These are phyloP conservation scores for Drosophila mimica DNA, from an alignment of 2,888 invertebrate species.

Conservation along the genomic window DNA sequence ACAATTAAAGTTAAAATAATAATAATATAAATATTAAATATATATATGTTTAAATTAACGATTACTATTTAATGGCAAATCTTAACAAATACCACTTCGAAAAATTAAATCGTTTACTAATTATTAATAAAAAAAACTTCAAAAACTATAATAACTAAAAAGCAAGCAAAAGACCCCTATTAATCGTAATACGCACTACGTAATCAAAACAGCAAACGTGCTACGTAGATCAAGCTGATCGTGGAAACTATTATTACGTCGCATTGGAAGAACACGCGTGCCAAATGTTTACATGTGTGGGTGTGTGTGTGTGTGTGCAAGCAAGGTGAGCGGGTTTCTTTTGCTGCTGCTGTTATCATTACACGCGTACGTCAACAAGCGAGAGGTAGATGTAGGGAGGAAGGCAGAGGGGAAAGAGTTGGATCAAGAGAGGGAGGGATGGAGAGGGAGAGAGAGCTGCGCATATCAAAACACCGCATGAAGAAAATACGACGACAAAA, in stretches of 20 bases:
- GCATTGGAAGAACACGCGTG: conserved; percentile 72
- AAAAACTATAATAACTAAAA: conserved; percentile 44
- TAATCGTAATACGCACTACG: conserved; percentile 18
- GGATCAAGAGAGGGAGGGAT: conserved; percentile 8
- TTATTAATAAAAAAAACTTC: conserved; percentile 51
- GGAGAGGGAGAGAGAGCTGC: conserved; percentile 29
- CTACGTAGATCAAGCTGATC: conserved; percentile 19
- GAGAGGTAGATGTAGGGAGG: neutral
- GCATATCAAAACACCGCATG: conserved; percentile 67
- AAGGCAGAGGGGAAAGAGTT: neutral
- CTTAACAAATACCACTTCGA: conserved; percentile 36
- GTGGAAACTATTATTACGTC: conserved; percentile 63
- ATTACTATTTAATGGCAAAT: conserved; percentile 58
- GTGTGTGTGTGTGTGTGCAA: conserved; percentile 30
- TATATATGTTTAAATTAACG: conserved; percentile 13
- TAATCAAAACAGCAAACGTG: neutral
- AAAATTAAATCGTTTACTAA: conserved; percentile 24
- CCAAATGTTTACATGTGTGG: conserved; percentile 25
- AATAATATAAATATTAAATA: neutral
- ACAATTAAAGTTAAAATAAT: neutral
- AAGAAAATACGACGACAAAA: conserved; percentile 61
- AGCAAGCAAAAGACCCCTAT: conserved; percentile 67
- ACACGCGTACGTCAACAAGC: conserved; percentile 54
- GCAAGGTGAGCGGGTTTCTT: conserved; percentile 71
- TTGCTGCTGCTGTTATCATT: conserved; percentile 67